Conservation (phyloP, 37 sponge, comb jelly and placozoan species). For the Theonella swinhoei region DNA sequence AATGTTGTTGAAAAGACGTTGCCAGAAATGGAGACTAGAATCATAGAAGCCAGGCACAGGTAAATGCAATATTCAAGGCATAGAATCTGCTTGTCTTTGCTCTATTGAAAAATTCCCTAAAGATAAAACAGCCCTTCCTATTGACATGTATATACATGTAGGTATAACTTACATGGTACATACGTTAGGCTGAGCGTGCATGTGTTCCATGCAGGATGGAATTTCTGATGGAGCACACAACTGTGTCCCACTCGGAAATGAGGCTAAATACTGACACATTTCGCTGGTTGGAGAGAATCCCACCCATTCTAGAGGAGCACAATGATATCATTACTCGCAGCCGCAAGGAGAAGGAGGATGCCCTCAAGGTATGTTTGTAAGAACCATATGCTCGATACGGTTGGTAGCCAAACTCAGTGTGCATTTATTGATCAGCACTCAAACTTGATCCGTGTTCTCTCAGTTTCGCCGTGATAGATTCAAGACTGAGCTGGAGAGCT, state of each 20-base stretch:
- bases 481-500: conserved; percentile 86
- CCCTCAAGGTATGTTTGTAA: conserved; percentile 89
- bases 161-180: background rate
- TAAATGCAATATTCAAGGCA: background rate
- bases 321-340: conserved; percentile 70
- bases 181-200: background rate
- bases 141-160: too few relatives aligned
- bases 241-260: conserved; percentile 88
- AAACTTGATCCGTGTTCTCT: background rate
- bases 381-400: background rate
- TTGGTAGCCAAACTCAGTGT: background rate
- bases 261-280: conserved; percentile 86
- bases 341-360: conserved; percentile 85
- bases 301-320: conserved; percentile 89
- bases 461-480: conserved; percentile 93
- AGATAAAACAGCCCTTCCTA: background rate
- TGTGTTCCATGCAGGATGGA: conserved; percentile 21
- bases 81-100: background rate
- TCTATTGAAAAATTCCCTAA: background rate
- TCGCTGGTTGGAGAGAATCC: conserved; percentile 87
- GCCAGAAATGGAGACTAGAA: conserved; percentile 66
- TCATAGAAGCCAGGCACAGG: conserved; percentile 66
- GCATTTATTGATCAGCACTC: background rate
- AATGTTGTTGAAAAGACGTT: conserved; percentile 65
- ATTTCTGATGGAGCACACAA: conserved; percentile 58